phyloP scores from a whole-genome alignment of 2,888 invertebrate genomes.

The Leistus spinibarbis region DNA sequence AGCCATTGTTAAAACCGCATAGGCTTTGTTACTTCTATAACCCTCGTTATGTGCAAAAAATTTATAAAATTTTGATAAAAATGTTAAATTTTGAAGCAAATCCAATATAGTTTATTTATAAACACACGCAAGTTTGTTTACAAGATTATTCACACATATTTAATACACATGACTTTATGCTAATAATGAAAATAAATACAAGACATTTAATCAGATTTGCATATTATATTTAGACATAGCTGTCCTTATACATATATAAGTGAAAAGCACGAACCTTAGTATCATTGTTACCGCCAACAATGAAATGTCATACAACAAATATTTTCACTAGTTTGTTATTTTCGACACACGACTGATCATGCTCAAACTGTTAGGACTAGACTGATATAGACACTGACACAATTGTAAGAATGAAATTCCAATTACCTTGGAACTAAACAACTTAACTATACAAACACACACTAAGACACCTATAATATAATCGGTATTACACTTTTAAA shows the following conservation, averaged over 20 bases:
- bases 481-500: neutral
- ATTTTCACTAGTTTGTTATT: too few species aligned
- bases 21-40: too few species aligned
- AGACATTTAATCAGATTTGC: neutral
- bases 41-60: too few species aligned
- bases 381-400: neutral
- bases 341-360: neutral
- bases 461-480: too few species aligned
- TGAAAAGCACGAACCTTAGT: neutral
- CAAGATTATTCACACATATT: neutral
- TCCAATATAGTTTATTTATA: neutral
- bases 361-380: neutral
- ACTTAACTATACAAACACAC: neutral
- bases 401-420: neutral
- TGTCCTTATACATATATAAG: neutral
- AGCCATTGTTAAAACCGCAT: too few species aligned
- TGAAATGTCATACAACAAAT: too few species aligned
- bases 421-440: neutral
- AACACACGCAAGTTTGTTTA: neutral
- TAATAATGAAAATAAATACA: neutral
- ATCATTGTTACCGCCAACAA: neutral
- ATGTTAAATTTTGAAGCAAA: neutral
- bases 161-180: neutral
- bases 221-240: neutral
- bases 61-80: neutral